phyloP scores from a whole-genome alignment of 2,797 vertebrate genomes.

The Scolopax rusticola region DNA sequence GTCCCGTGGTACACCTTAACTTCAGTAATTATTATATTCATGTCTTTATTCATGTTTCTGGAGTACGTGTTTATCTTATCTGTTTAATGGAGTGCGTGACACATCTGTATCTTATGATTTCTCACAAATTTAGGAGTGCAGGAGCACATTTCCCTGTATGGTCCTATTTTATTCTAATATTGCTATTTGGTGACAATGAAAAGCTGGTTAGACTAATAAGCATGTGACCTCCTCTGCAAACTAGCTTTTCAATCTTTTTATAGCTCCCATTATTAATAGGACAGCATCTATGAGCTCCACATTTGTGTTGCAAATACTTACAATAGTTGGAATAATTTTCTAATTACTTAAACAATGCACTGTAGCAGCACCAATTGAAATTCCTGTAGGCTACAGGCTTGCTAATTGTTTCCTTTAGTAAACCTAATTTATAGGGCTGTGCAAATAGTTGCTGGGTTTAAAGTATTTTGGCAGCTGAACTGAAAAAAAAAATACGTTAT shows the following conservation, averaged over 20 bases:
- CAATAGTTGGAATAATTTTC: slow-evolving; percentile 56
- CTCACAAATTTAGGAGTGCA: neutral
- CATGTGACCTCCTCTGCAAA: slow-evolving; percentile 4
- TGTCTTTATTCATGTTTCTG: neutral
- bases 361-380: slow-evolving; percentile 35
- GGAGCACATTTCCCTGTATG: neutral
- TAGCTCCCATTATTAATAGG: slow-evolving; percentile 35
- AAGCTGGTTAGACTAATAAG: slow-evolving; percentile 21
- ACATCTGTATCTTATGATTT: neutral
- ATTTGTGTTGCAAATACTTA: slow-evolving; percentile 43
- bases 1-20: neutral
- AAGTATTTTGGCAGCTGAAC: slow-evolving; percentile 63
- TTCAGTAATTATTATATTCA: neutral
- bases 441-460: slow-evolving; percentile 50
- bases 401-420: slow-evolving; percentile 65
- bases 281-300: neutral
- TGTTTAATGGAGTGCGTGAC: neutral
- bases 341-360: slow-evolving; percentile 56
- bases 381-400: slow-evolving; percentile 53
- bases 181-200: neutral
- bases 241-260: slow-evolving; percentile 39
- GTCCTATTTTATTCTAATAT: slow-evolving; percentile 12
- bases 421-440: slow-evolving; percentile 56
- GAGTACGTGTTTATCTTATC: neutral
- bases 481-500: slow-evolving; percentile 11